Evolutionary conservation across 2,113 vertebrate species (phyloP), one percentile per base, ranked within the genome.

Genomic region (Empidonax traillii): DNA sequence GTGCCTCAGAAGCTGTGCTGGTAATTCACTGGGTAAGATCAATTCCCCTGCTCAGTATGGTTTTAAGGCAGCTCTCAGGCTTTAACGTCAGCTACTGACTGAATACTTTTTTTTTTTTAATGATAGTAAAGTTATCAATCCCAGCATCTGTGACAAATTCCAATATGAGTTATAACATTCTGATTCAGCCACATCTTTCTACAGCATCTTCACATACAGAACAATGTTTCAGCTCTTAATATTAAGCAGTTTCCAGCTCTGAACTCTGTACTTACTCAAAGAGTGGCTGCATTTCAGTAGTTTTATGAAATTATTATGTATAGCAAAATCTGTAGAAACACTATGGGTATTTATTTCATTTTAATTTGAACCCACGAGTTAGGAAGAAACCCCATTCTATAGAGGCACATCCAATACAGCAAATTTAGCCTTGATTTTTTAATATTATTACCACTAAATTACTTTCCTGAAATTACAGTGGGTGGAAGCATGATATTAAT

Each of bases 271-370:
- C 16, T 76, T 85, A 43, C 12, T 66, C 63, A 69, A 18, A 79
- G 30, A 90, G 37, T 9, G 8, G 51, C 35, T 78, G 20, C 31
- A 67, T 93, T 90, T 93, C 59, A 83, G 35, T 33, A 80, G 43
- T 49, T n/a, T 59, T 59, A 51, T 56, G 39, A 86, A 83, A 91
- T 88, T 44, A 65, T 58, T 68, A 77, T 7, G 27, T 86, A 67
- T 30, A 77, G 24, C 52, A 92, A 78, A 85, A 67, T 65, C 55
- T 52, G 75, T 56, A 84, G 33, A 91, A 95, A 90, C 3, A 67
- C 62, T 88, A 85, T 30, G 24, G 37, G 35, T 84, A 96, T 92
- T 96, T 87, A 92, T 89, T 90, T 75, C 44, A 89, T 75, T 95
- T 81, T 89, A 69, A 92, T 92, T 79, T 93, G 61, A 93, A 89